Conservation (phyloP, 2,797 vertebrate genomes). For the Otolemur crassicaudatus region DNA sequence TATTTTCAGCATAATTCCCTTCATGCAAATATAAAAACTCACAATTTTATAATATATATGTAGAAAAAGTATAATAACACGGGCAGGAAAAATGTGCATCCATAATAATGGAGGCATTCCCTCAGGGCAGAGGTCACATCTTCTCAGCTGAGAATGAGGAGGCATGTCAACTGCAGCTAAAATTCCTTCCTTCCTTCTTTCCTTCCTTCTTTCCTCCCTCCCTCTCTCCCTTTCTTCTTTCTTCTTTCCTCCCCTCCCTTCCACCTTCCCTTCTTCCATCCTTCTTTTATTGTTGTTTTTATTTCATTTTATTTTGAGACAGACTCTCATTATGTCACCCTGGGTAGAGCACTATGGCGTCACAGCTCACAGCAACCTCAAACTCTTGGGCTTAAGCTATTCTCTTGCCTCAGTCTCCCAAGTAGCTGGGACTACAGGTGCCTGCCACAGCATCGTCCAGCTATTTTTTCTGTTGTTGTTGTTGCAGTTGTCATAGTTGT, state of each 20-base stretch:
- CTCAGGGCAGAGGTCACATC: background rate
- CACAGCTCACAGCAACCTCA: no score
- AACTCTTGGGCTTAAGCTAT: no score
- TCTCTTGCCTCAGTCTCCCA: no score
- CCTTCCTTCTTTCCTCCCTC: no score
- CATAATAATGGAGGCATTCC: background rate
- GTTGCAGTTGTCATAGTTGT: no score
- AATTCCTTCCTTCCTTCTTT: background rate
- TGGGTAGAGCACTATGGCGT: no score
- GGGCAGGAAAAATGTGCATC: background rate
- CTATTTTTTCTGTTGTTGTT: no score
- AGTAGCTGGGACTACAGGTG: no score
- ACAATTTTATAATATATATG: background rate
- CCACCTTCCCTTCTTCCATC: background rate
- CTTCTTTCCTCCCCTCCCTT: no score
- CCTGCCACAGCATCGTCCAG: no score
- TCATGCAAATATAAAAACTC: conserved; percentile 1
- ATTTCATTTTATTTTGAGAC: background rate
- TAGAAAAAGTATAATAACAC: background rate
- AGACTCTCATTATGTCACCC: no score
- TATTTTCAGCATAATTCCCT: background rate
- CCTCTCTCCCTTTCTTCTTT: background rate
- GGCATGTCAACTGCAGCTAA: background rate
- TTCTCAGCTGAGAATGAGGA: background rate
- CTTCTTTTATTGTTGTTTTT: background rate